Base-by-base conservation (phyloP, 2,888 invertebrate genomes). In the Macaria liturata region DNA sequence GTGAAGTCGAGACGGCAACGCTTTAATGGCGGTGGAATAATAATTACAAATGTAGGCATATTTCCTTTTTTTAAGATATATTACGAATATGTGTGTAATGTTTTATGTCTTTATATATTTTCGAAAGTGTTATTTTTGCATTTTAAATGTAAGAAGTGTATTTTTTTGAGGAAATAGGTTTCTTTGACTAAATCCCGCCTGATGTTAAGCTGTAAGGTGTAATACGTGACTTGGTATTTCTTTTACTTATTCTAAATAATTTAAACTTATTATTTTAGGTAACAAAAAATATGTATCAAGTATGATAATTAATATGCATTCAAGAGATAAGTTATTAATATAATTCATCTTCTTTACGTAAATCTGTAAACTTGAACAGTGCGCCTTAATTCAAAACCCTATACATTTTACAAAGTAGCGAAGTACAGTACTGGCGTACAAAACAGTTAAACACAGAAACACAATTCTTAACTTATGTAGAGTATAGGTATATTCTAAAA, bases 321-420 rank as follows among this genome's bases (percentile, higher is more conserved):
- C 6, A 42, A 42, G 5, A 8, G 4, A 8, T n/a, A 42, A 8
- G 6, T 4, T 42, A 7, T 37, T 6, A 6, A 7, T 42, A 42
- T 3, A 1, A 42, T 42, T n/a, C 8, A 42, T 42, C 42, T 42
- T n/a, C 4, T n/a, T 9, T n/a, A 40, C 34, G 34, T 34, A 40
- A 40, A 3, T 40, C n/a, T 42, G 1, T 32, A 42, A 49, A 42
- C 42, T 49, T 32, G 32, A 5, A 42, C 40, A 9, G n/a, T 42
- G 9, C 9, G 42, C 6, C 31, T 5, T 42, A 42, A 9, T 49
- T 42, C 42, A 49, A 32, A 44, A 20, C 20, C 9, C 20, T 9
- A 34, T 42, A 44, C n/a, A 37, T 45, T 45, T 45, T 20, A 37
- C 45, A 37, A 30, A 45, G 51, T 45, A 43, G 32, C 9, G 4